Evolutionary conservation across 2,888 invertebrate species (phyloP), one percentile per base, ranked within the genome.

Genomic region (Pterostichus madidus): DNA sequence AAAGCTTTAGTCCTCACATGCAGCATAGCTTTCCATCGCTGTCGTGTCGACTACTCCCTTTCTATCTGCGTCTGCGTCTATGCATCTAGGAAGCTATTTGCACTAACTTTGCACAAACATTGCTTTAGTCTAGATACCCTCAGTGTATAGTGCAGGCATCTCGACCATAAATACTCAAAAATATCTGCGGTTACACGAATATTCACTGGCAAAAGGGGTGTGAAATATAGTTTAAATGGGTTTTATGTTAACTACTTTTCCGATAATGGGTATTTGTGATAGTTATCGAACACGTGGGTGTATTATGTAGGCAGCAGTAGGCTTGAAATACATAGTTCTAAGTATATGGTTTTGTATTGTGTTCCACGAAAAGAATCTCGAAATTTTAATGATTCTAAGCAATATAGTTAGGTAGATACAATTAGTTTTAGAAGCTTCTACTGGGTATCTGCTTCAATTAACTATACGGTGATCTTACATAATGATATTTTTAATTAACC

Each of bases 241-340:
- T 71, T 39, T 39, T 71, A 71, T 39, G 68, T 44, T 44, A 71
- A 71, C 44, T 71, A 71, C 68, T 71, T 71, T 71, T 71, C 68
- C 68, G 68, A 71, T 71, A 71, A 71, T 71, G 44, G 64, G 39
- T 39, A 24, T 44, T 15, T 44, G 44, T 44, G 68, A 71, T 71
- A 71, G 15, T 71, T 71, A 71, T 71, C 44, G 44, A 44, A 15
- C 6, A 56, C 17, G 46, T 71, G 24, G 68, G 44, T n/a, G 68
- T 44, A 39, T 71, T 71, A 39, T 71, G n/a, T 49, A 49, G 49
- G 49, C 5, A 5, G 5, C 4, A 49, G 49, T 49, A 49, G 1
- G 10, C 13, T 5, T 10, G 49, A 5, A 11, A 49, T n/a, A n/a
- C n/a, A n/a, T 24, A 24, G 24, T 24, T 24, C 1, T 24, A 24